phyloP scores from a whole-genome alignment of 2,797 vertebrate genomes.

The Tenualosa ilisha region DNA sequence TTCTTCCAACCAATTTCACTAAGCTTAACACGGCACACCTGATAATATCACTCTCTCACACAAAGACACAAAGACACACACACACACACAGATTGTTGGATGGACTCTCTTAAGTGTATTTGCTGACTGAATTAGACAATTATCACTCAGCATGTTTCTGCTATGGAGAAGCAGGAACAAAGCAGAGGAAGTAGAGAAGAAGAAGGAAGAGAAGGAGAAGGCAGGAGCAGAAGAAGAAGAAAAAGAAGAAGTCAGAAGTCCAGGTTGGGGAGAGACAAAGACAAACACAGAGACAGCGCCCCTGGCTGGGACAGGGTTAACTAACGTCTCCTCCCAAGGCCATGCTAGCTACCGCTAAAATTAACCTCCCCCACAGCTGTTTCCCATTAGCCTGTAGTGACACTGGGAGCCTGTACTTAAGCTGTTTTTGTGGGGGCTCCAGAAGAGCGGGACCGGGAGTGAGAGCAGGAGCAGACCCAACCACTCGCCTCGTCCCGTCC shows the following conservation, averaged over 20 bases:
- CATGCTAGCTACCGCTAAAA: constrained; percentile 68
- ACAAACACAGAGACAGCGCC: no score
- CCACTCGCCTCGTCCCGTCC: neutral
- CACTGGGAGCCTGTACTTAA: constrained; percentile 65
- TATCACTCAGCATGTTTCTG: neutral
- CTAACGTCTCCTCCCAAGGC: constrained; percentile 58
- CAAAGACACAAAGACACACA: neutral
- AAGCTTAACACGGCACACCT: no score
- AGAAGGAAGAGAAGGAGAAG: neutral
- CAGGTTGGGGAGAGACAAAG: no score
- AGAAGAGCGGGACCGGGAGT: constrained; percentile 3
- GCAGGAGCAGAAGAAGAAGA: neutral
- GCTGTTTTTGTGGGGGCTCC: constrained; percentile 45
- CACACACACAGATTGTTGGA: neutral
- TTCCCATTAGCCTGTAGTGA: constrained; percentile 73
- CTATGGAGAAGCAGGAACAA: neutral
- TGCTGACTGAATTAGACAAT: neutral
- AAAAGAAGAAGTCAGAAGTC: neutral
- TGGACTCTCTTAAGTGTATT: neutral
- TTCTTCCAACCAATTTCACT: neutral
- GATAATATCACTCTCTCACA: neutral
- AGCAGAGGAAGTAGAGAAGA: no score
- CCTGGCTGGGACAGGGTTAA: constrained; percentile 57
- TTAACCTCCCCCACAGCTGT: constrained; percentile 77
- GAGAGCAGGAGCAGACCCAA: neutral